Evolutionary conservation across 1,140 invertebrate genomes (phyloP).

Genomic region (Brachionus sp.): DNA sequence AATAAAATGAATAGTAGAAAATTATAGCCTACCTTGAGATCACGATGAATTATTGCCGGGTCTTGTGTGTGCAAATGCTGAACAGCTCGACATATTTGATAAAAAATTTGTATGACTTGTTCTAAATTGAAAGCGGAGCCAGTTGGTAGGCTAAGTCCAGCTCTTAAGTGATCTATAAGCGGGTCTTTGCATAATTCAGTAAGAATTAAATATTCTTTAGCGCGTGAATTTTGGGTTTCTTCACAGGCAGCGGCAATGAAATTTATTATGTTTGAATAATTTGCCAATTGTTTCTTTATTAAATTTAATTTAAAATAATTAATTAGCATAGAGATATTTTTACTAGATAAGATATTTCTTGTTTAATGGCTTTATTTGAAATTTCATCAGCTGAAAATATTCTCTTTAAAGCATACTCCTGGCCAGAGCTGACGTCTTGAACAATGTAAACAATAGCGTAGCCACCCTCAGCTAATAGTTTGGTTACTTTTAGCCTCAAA

Average conservation of each 20-base stretch:
- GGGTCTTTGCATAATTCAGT: constrained; percentile 62
- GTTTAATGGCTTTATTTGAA: constrained; percentile 59
- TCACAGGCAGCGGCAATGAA: constrained; percentile 62
- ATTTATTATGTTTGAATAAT: constrained; percentile 63
- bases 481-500: constrained; percentile 79
- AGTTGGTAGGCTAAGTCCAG: constrained; percentile 72
- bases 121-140: constrained; percentile 67
- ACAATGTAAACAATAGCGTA: constrained; percentile 89
- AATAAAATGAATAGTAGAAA: constrained; percentile 63
- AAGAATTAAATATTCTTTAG: constrained; percentile 61
- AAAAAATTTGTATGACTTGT: constrained; percentile 80
- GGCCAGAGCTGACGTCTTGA: constrained; percentile 77
- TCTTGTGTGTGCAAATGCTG: constrained; percentile 85
- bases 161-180: constrained; percentile 53
- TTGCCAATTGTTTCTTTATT: constrained; percentile 62
- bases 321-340: constrained; percentile 48
- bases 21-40: constrained; percentile 67
- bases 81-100: constrained; percentile 82
- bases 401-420: constrained; percentile 76
- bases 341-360: constrained; percentile 63
- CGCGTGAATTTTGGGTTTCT: constrained; percentile 56
- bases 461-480: constrained; percentile 90
- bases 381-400: constrained; percentile 62
- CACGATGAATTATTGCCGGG: constrained; percentile 83
- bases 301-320: not conserved